Evolutionary conservation across 2,888 invertebrate genomes (phyloP).

Genomic region (Chouioia cunea): DNA sequence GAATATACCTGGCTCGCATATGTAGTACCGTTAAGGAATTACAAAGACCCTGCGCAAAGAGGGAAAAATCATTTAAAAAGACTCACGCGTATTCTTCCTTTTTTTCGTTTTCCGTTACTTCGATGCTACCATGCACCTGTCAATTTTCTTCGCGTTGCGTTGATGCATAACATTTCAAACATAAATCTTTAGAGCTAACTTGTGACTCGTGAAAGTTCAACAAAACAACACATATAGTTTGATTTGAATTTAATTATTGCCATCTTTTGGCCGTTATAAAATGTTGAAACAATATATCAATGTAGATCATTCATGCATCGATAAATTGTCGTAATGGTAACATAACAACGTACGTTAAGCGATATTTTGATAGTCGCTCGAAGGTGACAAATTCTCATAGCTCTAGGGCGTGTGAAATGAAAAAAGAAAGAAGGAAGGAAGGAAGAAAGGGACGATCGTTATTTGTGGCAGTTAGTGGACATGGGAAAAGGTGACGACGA

Average conservation of each 20-base stretch:
- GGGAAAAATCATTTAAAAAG: slow-evolving; percentile 26
- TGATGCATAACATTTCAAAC: no score
- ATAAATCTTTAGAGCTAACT: no score
- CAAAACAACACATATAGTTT: no score
- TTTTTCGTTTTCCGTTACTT: slow-evolving; percentile 23
- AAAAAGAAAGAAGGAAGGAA: background rate
- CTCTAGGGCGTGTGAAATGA: slow-evolving; percentile 13
- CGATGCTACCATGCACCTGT: slow-evolving; percentile 2
- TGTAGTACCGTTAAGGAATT: slow-evolving; percentile 29
- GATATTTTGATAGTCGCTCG: no score
- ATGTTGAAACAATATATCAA: no score
- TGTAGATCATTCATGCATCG: no score
- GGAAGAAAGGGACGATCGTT: slow-evolving; percentile 23
- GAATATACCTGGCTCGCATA: slow-evolving; percentile 10
- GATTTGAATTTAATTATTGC: no score
- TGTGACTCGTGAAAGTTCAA: no score
- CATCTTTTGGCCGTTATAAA: no score
- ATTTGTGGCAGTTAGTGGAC: slow-evolving; percentile 11
- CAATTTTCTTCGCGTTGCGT: background rate
- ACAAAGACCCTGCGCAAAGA: slow-evolving; percentile 5
- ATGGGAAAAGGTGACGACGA: slow-evolving; percentile 1
- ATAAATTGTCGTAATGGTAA: no score
- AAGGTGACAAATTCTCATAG: slow-evolving; percentile 14
- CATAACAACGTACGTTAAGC: no score
- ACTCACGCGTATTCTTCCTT: slow-evolving; percentile 10